phyloP scores from a whole-genome alignment of 2,113 vertebrate genomes.

The Oreocharis arfaki region DNA sequence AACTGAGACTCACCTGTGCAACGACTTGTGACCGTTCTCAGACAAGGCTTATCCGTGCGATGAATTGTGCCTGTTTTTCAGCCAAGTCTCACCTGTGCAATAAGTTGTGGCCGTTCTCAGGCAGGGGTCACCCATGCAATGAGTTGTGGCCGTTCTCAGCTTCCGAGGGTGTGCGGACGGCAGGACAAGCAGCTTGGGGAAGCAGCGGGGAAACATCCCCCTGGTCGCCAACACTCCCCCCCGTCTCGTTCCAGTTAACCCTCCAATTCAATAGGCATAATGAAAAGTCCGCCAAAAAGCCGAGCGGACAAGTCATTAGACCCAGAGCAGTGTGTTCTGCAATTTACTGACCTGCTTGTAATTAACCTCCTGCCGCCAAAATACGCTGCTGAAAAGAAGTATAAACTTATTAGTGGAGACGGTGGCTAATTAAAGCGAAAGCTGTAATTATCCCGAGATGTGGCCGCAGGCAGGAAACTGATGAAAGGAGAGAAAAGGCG shows the following conservation, averaged over 20 bases:
- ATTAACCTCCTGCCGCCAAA: slow-evolving; percentile 6
- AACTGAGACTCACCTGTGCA: rapidly evolving
- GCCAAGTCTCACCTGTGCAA: neutral
- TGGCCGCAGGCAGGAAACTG: neutral
- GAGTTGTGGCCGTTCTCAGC: neutral
- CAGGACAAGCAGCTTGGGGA: rapidly evolving
- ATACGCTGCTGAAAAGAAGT: neutral
- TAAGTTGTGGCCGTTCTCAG: neutral
- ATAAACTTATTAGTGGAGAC: neutral
- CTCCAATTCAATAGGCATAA: neutral
- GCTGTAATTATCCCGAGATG: neutral
- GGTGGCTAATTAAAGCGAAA: slow-evolving; percentile 28
- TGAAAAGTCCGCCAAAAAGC: neutral
- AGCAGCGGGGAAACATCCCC: neutral
- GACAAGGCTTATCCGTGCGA: neutral
- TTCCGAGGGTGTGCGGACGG: rapidly evolving
- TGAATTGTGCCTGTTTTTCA: neutral
- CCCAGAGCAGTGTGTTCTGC: neutral
- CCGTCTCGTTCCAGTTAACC: neutral
- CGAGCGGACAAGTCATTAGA: neutral
- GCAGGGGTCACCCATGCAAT: rapidly evolving
- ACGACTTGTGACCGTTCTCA: neutral
- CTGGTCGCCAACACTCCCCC: rapidly evolving
- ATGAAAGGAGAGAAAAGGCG: neutral
- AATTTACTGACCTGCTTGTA: neutral